Percentiles rank a stretch among this genome's conserved stretches.
These are phyloP conservation scores for Catocala fraxini DNA, from an alignment of 2,888 invertebrate genomes.

Conservation along the genomic window DNA sequence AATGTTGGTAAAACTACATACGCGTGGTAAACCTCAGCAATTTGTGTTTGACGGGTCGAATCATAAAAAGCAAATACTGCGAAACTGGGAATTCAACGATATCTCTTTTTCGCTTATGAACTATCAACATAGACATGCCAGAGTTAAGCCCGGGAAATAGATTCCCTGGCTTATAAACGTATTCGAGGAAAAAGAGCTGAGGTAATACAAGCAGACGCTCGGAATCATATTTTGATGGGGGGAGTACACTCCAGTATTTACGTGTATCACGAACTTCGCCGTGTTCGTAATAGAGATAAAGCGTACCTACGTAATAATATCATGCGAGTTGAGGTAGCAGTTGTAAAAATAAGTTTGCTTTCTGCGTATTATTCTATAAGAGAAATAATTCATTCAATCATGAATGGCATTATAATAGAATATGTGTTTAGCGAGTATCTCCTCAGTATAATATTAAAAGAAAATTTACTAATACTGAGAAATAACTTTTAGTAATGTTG, in stretches of 20 bases:
- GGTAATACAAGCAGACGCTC: conserved; percentile 61
- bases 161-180: conserved; percentile 69
- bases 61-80: conserved; percentile 37
- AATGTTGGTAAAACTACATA: conserved; percentile 18
- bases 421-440: too few species aligned
- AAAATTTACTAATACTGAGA: too few species aligned
- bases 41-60: conserved; percentile 21
- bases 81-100: conserved; percentile 38
- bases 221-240: conserved; percentile 64
- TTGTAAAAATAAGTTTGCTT: too few species aligned
- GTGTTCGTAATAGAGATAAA: conserved; percentile 28
- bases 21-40: conserved; percentile 21
- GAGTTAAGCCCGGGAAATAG: conserved; percentile 61
- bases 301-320: conserved; percentile 8
- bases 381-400: too few species aligned
- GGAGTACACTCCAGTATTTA: conserved; percentile 48
- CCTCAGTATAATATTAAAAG: too few species aligned
- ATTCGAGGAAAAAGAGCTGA: conserved; percentile 62
- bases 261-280: conserved; percentile 40
- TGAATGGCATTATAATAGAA: too few species aligned
- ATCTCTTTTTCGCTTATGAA: conserved; percentile 50
- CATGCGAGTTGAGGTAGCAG: background rate
- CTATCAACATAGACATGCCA: conserved; percentile 62
- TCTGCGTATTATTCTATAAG: too few species aligned
- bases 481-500: too few species aligned